Evolutionary conservation across 2,888 invertebrate species (phyloP), one percentile per base, ranked within the genome.

Genomic region (Acanthococcus lagerstroemiae): DNA sequence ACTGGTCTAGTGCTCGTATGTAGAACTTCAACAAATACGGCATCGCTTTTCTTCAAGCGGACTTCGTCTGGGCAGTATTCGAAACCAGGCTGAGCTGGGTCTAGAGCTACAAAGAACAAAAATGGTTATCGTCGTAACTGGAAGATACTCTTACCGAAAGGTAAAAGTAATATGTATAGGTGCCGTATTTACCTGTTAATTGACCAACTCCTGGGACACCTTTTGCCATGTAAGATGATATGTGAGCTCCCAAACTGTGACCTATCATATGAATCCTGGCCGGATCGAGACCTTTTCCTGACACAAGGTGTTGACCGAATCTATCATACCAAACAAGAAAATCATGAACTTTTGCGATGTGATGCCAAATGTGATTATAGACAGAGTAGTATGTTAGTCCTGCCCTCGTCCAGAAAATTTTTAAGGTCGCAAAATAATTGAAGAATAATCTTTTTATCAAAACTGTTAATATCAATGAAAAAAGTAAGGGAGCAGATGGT

Each of bases 61-160:
- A 83, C 79, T 0, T 76, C 74, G 9, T 72, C 69, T 61, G 74
- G 73, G 58, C 72, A 72, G 3, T 74, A 75, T 17, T 76, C 77
- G 72, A 84, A 85, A 70, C 83, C 84, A 0, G 83, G 84, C 66
- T 83, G 82, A 0, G 84, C 83, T 7, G 84, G 84, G 71, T 85
- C 85, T 67, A 85, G 73, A 48, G 83, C 84, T 78, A 73, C 75
- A n/a, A 79, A 50, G 45, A 37, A 6, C 19, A 63, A 30, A 19
- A 22, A 12, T n/a, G 19, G 22, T 17, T 30, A 30, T 6, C 12
- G 12, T 12, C 37, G 37, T 2, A 15, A n/a, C 3, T 37, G 12
- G n/a, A 1, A 37, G n/a, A n/a, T 9, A 37, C 12, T 37, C 37
- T 15, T 37, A 3, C 2, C 12, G 37, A 37, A 37, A 37, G 3